Base-by-base conservation (phyloP, 2,888 invertebrate species). In the Bembecia ichneumoniformis region DNA sequence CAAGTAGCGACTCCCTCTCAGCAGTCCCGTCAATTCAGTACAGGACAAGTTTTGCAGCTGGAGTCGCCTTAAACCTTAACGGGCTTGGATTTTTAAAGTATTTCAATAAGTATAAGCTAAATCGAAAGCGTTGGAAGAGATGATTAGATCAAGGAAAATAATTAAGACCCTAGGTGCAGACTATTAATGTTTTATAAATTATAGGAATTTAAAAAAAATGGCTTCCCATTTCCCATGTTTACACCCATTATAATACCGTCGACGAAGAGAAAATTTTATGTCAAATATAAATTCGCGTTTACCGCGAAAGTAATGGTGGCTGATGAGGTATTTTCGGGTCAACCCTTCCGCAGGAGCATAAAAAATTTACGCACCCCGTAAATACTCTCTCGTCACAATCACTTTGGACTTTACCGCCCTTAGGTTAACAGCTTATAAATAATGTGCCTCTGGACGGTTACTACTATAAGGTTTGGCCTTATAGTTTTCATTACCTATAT, bases 381-480 rank as follows among this genome's bases (percentile, higher is more conserved):
- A 56, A 54, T 15, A 40, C n/a, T 40, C 40, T 40, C 40, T 46
- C 45, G 49, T 53, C 35, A 51, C 55, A 55, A 54, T 54, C 52
- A 54, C 51, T 47, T 48, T 46, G 14, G 48, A 49, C 28, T 13
- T 43, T 34, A 40, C 40, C n/a, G 40, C 13, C 40, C 40, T 40
- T 43, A 48, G 52, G 53, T 53, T 53, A 53, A 52, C 50, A 47
- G 50, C 49, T 51, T 53, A 53, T 55, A 52, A 55, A 55, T 55
- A 53, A 40, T 40, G 40, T 40, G 9, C 40, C 40, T n/a, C 40
- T 40, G 5, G n/a, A 40, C 13, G 13, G 40, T 40, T 40, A 28
- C 28, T 28, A 2, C 9, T 28, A 9, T 28, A 20, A 20, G 5
- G 20, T 20, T 20, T 17, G 17, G 17, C 3, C 17, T n/a, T 17